phyloP scores from a whole-genome alignment of 2,888 invertebrate species.

The Drosophila helvetica region DNA sequence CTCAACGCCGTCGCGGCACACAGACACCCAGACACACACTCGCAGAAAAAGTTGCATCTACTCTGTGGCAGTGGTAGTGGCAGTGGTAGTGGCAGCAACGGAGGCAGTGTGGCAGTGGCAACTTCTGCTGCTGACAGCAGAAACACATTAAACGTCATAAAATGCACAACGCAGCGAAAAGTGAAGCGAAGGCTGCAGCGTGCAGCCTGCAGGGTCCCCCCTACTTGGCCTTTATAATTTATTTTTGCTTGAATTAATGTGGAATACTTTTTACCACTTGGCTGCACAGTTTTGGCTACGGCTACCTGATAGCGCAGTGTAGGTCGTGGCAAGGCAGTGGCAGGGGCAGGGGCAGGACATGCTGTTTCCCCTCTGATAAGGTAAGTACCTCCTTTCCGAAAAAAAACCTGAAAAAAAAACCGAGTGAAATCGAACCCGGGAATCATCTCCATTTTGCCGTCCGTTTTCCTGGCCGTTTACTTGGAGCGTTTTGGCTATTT shows the following conservation, averaged over 20 bases:
- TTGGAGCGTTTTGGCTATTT: not conserved
- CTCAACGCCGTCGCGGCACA: slow-evolving; percentile 60
- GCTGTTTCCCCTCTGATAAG: slow-evolving; percentile 25
- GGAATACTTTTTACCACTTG: slow-evolving; percentile 76
- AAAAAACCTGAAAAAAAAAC: slow-evolving; percentile 53
- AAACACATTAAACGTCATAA: slow-evolving; percentile 81
- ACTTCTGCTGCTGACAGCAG: slow-evolving; percentile 80
- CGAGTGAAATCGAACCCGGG: not conserved
- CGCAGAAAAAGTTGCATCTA: slow-evolving; percentile 62
- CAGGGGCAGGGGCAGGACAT: not conserved
- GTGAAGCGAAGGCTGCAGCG: slow-evolving; percentile 9
- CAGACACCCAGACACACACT: slow-evolving; percentile 10
- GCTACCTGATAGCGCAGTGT: slow-evolving; percentile 64
- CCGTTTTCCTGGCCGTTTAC: not conserved
- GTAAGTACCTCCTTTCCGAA: slow-evolving; percentile 41
- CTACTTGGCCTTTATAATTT: slow-evolving; percentile 73
- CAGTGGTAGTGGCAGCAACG: slow-evolving; percentile 29
- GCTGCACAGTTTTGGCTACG: slow-evolving; percentile 70
- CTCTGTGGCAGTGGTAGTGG: slow-evolving; percentile 23
- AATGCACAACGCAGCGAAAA: slow-evolving; percentile 76
- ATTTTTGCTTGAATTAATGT: slow-evolving; percentile 80
- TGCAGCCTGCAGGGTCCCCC: slow-evolving; percentile 1
- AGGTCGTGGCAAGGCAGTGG: not conserved
- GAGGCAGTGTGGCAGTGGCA: slow-evolving; percentile 39
- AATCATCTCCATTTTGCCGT: not conserved